Conservation (phyloP, 2,888 invertebrate species). For the Theodoxus fluviatilis region DNA sequence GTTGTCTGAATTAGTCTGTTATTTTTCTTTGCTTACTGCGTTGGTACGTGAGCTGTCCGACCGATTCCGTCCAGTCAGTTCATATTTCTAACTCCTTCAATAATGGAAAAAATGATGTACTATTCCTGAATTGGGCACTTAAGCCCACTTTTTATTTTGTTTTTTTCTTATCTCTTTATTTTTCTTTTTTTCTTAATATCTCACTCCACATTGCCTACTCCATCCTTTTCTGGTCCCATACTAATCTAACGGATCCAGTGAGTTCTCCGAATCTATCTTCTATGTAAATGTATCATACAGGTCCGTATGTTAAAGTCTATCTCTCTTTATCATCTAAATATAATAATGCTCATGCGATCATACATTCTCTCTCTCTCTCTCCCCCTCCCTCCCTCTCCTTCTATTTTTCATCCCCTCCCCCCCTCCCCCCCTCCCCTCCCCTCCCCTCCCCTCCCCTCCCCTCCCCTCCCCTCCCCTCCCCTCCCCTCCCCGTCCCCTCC, state of each 20-base stretch:
- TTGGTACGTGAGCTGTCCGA: no score
- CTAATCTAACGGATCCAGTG: not conserved
- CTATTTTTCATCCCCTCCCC: not conserved
- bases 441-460: slow-evolving; percentile 16
- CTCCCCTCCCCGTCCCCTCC: not conserved
- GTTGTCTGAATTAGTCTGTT: no score
- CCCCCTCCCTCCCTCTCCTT: not conserved
- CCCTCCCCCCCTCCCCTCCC: slow-evolving; percentile 3
- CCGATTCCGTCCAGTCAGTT: no score
- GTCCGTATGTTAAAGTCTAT: not conserved
- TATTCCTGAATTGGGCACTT: no score
- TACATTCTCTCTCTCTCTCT: no score
- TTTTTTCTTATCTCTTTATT: not conserved
- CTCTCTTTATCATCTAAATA: no score
- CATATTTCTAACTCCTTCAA: no score
- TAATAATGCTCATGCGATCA: not conserved
- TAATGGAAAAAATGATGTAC: no score
- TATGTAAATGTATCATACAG: not conserved
- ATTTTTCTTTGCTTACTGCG: no score
- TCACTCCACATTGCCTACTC: not conserved
- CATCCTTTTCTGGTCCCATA: not conserved
- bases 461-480: slow-evolving; percentile 1
- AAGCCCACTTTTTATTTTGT: no score
- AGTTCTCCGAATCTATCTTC: slow-evolving; percentile 2
- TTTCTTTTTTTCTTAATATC: not conserved